These are phyloP conservation scores for Pycnomerus fuliginosus DNA, from an alignment of 2,888 invertebrate species.

Conservation along the genomic window DNA sequence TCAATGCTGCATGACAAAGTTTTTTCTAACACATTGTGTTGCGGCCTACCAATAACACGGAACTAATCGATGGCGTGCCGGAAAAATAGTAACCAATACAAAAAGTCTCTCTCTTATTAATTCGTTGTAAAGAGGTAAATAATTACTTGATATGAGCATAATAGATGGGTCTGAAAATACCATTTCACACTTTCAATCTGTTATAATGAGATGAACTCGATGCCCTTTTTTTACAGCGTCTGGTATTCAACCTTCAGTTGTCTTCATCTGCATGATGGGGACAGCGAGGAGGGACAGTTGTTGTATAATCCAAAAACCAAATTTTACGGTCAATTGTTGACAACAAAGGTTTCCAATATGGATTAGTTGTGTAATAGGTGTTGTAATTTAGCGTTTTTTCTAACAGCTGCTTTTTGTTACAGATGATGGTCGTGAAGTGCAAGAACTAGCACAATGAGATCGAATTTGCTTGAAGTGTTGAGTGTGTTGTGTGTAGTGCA, in stretches of 20 bases:
- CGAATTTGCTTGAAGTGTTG: constrained; percentile 36
- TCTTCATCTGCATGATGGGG: too few relatives aligned
- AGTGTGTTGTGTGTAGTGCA: constrained; percentile 45
- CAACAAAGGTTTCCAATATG: too few relatives aligned
- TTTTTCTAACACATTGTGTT: constrained; percentile 11
- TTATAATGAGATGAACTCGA: too few relatives aligned
- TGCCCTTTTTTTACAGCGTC: too few relatives aligned
- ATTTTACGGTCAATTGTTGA: too few relatives aligned
- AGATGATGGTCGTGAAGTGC: constrained; percentile 33
- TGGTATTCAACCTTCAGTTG: too few relatives aligned
- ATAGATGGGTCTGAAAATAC: constrained; percentile 15
- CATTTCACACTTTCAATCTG: constrained; percentile 18
- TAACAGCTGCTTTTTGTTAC: constrained; percentile 22
- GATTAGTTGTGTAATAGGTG: too few relatives aligned
- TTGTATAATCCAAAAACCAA: too few relatives aligned
- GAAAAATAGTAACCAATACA: constrained; percentile 12
- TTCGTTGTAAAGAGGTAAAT: constrained; percentile 20
- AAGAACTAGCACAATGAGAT: constrained; percentile 29
- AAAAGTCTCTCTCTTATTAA: constrained; percentile 14
- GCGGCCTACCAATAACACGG: constrained; percentile 13
- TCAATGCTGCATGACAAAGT: constrained; percentile 9
- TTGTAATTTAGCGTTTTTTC: too few relatives aligned
- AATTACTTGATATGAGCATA: constrained; percentile 16
- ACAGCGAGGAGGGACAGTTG: too few relatives aligned
- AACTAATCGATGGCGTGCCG: constrained; percentile 16